Percentiles rank a stretch among this genome's conserved stretches.
Conservation (phyloP, 2,113 vertebrate genomes). For the Puma concolor region DNA sequence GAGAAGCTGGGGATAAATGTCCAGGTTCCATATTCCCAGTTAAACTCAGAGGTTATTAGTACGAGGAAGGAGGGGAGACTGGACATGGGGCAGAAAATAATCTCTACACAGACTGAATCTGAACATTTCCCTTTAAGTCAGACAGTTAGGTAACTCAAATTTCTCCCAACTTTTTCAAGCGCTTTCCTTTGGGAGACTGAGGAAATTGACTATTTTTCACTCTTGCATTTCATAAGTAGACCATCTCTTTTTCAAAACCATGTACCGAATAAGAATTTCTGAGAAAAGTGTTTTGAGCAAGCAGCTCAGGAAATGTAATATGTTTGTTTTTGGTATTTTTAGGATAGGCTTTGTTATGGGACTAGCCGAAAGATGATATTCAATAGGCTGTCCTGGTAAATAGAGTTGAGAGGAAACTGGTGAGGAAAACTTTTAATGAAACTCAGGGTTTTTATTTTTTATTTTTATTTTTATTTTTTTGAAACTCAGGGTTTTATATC, state of each 20-base stretch:
- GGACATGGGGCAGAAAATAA: background rate
- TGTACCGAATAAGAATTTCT: background rate
- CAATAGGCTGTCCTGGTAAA: background rate
- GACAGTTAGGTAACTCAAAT: background rate
- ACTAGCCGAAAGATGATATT: slow-evolving; percentile 11
- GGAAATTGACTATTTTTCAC: background rate
- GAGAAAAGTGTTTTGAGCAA: slow-evolving; percentile 5
- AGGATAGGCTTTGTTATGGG: background rate
- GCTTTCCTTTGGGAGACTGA: background rate
- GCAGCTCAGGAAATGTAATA: background rate
- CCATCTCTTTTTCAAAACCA: slow-evolving; percentile 4
- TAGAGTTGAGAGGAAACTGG: background rate
- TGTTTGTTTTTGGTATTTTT: background rate
- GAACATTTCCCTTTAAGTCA: background rate
- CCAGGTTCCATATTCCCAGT: background rate
- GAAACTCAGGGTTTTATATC: background rate
- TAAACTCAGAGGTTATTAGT: background rate
- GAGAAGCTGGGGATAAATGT: background rate
- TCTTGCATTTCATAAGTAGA: slow-evolving; percentile 15
- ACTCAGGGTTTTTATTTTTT: background rate
- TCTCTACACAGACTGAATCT: background rate
- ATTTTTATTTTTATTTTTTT: no score
- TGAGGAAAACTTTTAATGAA: background rate
- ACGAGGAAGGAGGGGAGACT: background rate
- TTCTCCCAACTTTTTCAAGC: background rate